Evolutionary conservation across 2,797 vertebrate genomes (phyloP).

Genomic region (Anniella stebbinsi): DNA sequence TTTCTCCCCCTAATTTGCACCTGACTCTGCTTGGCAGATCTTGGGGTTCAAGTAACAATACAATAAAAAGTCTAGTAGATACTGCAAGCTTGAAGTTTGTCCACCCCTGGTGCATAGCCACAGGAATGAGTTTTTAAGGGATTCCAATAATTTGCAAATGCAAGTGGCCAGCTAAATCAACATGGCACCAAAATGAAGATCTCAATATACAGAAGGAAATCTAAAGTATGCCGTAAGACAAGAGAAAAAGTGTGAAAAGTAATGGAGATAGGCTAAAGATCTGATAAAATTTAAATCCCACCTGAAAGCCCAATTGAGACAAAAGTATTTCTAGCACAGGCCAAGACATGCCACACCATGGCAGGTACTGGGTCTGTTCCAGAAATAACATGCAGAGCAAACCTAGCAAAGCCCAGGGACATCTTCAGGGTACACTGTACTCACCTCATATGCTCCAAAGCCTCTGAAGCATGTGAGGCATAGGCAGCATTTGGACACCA

Average conservation of each 20-base stretch:
- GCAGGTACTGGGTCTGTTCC: not conserved
- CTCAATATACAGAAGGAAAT: not conserved
- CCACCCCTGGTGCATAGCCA: not conserved
- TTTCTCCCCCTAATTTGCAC: too few species aligned
- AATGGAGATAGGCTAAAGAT: too few species aligned
- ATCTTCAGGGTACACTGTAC: too few species aligned
- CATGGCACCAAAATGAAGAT: not conserved
- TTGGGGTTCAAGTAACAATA: not conserved
- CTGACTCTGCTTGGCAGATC: not conserved
- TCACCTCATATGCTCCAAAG: too few species aligned
- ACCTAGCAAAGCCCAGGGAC: not conserved
- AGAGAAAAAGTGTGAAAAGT: not conserved
- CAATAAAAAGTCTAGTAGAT: not conserved
- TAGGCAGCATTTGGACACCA: too few species aligned
- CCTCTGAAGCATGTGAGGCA: not conserved
- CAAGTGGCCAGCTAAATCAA: not conserved
- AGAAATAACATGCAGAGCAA: not conserved
- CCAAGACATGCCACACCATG: too few species aligned
- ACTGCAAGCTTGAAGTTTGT: not conserved
- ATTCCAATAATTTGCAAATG: not conserved
- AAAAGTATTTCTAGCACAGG: not conserved
- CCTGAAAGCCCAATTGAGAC: not conserved
- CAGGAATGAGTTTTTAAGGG: not conserved
- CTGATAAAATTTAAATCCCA: not conserved
- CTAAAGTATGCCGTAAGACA: not conserved